A percentile compares a stretch with the other conserved stretches of the same genome.
Evolutionary conservation across 2,888 invertebrate species (phyloP).

Genomic region (Lobophora halterata): DNA sequence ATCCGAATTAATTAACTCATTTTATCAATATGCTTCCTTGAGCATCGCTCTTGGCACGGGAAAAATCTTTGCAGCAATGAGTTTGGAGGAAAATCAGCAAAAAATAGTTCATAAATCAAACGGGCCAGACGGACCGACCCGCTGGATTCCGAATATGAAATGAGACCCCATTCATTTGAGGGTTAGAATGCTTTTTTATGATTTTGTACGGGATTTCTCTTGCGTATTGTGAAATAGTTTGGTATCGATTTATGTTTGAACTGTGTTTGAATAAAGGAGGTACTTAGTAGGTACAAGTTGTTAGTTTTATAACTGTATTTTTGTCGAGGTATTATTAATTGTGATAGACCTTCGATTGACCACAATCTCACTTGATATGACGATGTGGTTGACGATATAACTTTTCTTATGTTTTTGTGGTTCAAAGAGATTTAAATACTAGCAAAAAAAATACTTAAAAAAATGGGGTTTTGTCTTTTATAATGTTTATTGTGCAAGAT

Average conservation of each 20-base stretch:
- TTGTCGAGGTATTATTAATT: too few relatives aligned
- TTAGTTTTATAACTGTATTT: too few relatives aligned
- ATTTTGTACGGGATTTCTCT: constrained; percentile 45
- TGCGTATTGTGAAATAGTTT: constrained; percentile 36
- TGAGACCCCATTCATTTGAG: constrained; percentile 62
- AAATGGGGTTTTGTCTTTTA: too few relatives aligned
- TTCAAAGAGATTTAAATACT: too few relatives aligned
- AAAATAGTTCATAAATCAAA: constrained; percentile 71
- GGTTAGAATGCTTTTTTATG: constrained; percentile 56
- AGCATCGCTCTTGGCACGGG: constrained; percentile 62
- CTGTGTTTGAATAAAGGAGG: constrained; percentile 1
- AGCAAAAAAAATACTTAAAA: too few relatives aligned
- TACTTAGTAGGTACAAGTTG: neutral
- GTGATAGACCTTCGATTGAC: too few relatives aligned
- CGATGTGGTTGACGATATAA: too few relatives aligned
- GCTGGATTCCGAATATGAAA: constrained; percentile 61
- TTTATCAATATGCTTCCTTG: constrained; percentile 71
- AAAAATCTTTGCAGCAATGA: constrained; percentile 52
- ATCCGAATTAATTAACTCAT: constrained; percentile 48
- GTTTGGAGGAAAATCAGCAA: constrained; percentile 59
- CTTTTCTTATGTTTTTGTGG: too few relatives aligned
- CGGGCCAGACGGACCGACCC: constrained; percentile 63
- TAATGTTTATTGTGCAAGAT: too few relatives aligned
- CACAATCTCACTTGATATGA: too few relatives aligned
- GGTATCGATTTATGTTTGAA: constrained; percentile 12